Base-by-base conservation (phyloP, 2,888 invertebrate species). In the Maniola hyperantus region DNA sequence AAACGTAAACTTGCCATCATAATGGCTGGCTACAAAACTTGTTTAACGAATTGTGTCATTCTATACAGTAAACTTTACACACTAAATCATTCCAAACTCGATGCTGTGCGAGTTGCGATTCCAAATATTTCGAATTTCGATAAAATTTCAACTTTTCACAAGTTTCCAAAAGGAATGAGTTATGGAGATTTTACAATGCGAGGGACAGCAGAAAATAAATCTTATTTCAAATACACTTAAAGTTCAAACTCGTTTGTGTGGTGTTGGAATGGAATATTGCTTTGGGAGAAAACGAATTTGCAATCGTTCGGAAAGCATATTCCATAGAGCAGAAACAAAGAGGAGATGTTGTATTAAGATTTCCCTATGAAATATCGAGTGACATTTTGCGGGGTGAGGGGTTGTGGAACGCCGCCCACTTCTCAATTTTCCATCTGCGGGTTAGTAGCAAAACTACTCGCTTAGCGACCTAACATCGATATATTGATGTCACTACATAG, bases 61-160 rank as follows among this genome's bases (percentile, higher is more conserved):
- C 57, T 36, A 59, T 60, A 61, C n/a, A 68, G 64, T 54, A 48
- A 83, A 84, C 74, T 83, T 83, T 67, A 67, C 53, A 73, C 80
- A 77, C 76, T 86, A 86, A 82, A 85, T 86, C 83, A 85, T 80
- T 79, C 75, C 64, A 75, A 77, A 34, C 58, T 64, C 58, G 68
- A 66, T 68, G 46, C 58, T 74, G 72, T n/a, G n/a, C n/a, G n/a
- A n/a, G n/a, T n/a, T n/a, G n/a, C 66, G 68, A 71, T 67, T 67
- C 65, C 76, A 80, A 83, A 84, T 83, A 83, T 84, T 84, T 80
- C 79, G 78, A 78, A 77, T 84, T 81, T 77, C 83, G 83, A 81
- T 84, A 85, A 84, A 86, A 83, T 84, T 83, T 81, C 77, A 83
- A 85, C 80, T 86, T 84, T 83, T 84, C 82, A 81, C 83, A 81